phyloP scores from a whole-genome alignment of 2,113 vertebrate species.

The Tenebrosternarchus preto region DNA sequence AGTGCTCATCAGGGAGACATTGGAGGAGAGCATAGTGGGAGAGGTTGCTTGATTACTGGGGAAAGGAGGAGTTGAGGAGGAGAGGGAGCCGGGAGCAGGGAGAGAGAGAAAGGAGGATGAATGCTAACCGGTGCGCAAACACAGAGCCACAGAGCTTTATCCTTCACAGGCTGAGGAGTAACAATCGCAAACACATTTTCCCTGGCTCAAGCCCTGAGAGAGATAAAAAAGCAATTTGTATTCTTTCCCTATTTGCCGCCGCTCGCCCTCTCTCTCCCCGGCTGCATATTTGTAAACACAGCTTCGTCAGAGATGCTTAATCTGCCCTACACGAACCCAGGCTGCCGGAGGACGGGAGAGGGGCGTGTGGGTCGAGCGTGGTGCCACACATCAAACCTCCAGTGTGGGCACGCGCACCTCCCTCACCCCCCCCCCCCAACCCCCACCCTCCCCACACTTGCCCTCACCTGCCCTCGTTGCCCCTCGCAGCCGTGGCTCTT shows the following conservation, averaged over 20 bases:
- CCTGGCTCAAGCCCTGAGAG: slow-evolving; percentile 77
- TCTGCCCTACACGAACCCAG: slow-evolving; percentile 77
- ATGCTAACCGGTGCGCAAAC: slow-evolving; percentile 79
- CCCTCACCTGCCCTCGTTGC: background rate
- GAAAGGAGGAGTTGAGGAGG: slow-evolving; percentile 51
- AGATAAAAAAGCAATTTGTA: slow-evolving; percentile 86
- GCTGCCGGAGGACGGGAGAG: slow-evolving; percentile 63
- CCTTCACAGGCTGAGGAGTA: slow-evolving; percentile 80
- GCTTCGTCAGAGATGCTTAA: slow-evolving; percentile 81
- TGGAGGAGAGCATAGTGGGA: slow-evolving; percentile 6
- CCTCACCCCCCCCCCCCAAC: background rate
- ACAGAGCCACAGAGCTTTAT: slow-evolving; percentile 76
- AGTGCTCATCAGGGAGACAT: slow-evolving; percentile 26
- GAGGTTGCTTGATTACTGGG: slow-evolving; percentile 43
- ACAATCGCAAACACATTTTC: slow-evolving; percentile 83
- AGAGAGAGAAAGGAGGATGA: slow-evolving; percentile 69
- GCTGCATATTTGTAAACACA: slow-evolving; percentile 83
- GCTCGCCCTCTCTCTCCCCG: slow-evolving; percentile 80
- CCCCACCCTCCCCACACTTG: background rate
- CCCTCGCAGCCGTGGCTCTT: background rate
- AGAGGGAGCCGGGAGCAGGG: slow-evolving; percentile 48
- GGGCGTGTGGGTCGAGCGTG: slow-evolving; percentile 38
- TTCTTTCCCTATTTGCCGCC: slow-evolving; percentile 80
- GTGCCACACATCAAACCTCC: slow-evolving; percentile 46
- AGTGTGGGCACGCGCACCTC: no score